Base-by-base conservation (phyloP, 2,888 invertebrate genomes). In the Phymatocera aterrima region DNA sequence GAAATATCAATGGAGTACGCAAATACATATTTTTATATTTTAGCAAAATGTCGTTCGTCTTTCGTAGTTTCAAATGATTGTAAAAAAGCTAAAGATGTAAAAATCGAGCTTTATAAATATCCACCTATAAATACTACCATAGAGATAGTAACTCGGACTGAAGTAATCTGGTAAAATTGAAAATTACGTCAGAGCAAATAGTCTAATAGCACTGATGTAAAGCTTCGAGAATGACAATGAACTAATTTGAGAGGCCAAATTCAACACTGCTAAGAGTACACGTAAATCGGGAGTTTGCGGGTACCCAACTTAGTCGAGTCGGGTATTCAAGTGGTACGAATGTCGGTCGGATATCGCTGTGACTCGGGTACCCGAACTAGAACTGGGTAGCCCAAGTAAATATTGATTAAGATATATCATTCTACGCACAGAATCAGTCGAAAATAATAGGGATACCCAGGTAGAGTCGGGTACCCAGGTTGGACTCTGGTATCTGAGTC, bases 11-110 rank as follows among this genome's bases (percentile, higher is more conserved):
- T 40, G 37, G 15, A 75, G 24, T 75, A 75, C 24, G 24, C 60
- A 43, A 43, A 24, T 57, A 40, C n/a, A 75, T 75, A 75, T 75
- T 57, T 75, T 75, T 57, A 18, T 75, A 75, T 60, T 57, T 75
- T 54, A 40, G 75, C 40, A 75, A 57, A 57, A 75, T 24, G 40
- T 57, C 46, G 46, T 57, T 75, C 43, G 34, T 24, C 43, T 51
- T 51, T 75, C 60, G 57, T 57, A 60, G 51, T 51, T 72, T 31
- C 18, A 51, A 12, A 75, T 54, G 21, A 75, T 57, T 24, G n/a
- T 40, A 21, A 75, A 57, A 34, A 51, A 48, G 18, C 31, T 72
- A 51, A 21, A 51, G 31, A 72, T 48, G 12, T 31, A 28, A 72
- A 51, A 34, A 51, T 43, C 8, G 72, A 68, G 68, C 46, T 28